Percentiles rank a stretch among this genome's conserved stretches.
Conservation (phyloP, 2,888 invertebrate species). For the Drosophila siamana region DNA sequence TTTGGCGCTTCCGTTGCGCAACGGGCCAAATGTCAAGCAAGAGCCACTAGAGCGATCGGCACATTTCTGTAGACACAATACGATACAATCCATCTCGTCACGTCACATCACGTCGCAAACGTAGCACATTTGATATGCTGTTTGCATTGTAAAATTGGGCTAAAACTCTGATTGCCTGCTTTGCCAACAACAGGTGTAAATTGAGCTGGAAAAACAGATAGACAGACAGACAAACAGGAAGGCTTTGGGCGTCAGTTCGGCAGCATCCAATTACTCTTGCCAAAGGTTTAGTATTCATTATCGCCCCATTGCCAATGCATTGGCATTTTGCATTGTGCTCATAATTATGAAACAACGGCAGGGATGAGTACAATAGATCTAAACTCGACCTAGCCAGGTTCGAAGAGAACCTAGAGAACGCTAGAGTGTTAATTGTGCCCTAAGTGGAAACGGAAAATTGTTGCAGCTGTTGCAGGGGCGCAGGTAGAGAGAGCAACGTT, state of each 20-base stretch:
- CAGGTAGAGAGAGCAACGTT: conserved; percentile 48
- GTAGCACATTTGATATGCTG: conserved; percentile 39
- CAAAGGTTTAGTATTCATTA: conserved; percentile 67
- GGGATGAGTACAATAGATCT: conserved; percentile 12
- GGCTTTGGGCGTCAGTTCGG: conserved; percentile 43
- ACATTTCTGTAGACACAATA: conserved; percentile 30
- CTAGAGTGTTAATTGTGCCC: conserved; percentile 56
- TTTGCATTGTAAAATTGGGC: conserved; percentile 58
- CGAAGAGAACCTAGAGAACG: conserved; percentile 29
- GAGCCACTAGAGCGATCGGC: conserved; percentile 46
- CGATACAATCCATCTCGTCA: conserved; percentile 16
- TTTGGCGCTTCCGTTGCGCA: conserved; percentile 66
- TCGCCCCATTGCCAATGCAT: conserved; percentile 34
- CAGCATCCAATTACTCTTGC: conserved; percentile 69
- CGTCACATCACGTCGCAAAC: neutral
- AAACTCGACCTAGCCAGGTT: conserved; percentile 8
- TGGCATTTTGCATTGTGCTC: conserved; percentile 73
- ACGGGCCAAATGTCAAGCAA: conserved; percentile 20
- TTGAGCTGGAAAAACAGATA: conserved; percentile 63
- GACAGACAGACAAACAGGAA: conserved; percentile 48
- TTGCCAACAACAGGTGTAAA: conserved; percentile 68
- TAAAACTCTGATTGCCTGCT: conserved; percentile 60
- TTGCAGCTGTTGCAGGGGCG: conserved; percentile 49
- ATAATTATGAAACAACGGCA: conserved; percentile 74
- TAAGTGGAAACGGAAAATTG: conserved; percentile 18